A percentile compares a stretch with the other conserved stretches of the same genome.
These are phyloP conservation scores for Petrolisthes cinctipes DNA, from an alignment of 2,888 invertebrate genomes.

Conservation along the genomic window DNA sequence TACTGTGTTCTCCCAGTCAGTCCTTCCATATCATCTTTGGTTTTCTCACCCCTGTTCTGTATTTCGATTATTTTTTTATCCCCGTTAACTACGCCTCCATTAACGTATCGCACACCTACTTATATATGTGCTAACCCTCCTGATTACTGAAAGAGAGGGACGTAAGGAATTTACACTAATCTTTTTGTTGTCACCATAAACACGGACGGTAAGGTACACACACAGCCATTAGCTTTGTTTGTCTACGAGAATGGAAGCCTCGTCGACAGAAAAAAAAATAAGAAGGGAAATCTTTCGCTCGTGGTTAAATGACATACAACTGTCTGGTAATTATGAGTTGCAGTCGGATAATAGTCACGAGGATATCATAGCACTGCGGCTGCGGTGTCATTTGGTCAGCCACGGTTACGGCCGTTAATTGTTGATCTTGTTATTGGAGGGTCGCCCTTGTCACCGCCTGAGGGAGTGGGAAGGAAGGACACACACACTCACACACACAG, in stretches of 20 bases:
- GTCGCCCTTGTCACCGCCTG: background rate
- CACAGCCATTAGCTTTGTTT: background rate
- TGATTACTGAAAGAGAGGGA: too few relatives aligned
- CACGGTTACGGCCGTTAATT: background rate
- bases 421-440: conserved; percentile 13
- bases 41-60: background rate
- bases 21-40: background rate
- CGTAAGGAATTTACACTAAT: too few relatives aligned
- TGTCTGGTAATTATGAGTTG: too few relatives aligned
- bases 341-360: too few relatives aligned
- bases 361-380: too few relatives aligned
- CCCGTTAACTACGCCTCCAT: background rate
- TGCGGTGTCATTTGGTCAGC: conserved; percentile 6
- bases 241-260: background rate
- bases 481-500: background rate
- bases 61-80: background rate
- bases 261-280: too few relatives aligned
- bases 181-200: too few relatives aligned
- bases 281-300: too few relatives aligned
- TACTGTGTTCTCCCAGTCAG: background rate
- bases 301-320: too few relatives aligned
- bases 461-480: background rate
- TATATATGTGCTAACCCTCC: background rate
- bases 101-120: too few relatives aligned
- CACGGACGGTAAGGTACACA: too few relatives aligned